phyloP scores from a whole-genome alignment of 2,797 vertebrate species.

The Pitangus sulphuratus region DNA sequence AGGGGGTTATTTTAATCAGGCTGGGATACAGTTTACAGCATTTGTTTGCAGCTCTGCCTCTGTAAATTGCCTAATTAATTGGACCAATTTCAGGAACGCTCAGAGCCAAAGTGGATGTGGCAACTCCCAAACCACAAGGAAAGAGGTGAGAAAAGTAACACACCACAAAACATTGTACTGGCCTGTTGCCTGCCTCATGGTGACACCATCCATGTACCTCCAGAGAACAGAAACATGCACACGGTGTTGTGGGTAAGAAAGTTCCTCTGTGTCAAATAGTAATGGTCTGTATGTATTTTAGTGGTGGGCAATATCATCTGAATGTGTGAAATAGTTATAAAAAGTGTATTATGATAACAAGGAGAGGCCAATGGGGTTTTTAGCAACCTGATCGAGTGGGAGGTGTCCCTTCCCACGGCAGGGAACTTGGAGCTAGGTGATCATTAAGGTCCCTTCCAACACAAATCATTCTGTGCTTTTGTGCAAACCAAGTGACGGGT shows the following conservation, averaged over 20 bases:
- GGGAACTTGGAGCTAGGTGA: neutral
- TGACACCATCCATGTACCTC: rapidly evolving
- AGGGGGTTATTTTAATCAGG: neutral
- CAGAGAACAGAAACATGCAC: rapidly evolving
- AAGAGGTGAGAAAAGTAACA: neutral
- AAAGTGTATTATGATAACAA: neutral
- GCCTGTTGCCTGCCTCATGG: neutral
- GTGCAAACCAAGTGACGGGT: neutral
- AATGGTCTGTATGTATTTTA: rapidly evolving
- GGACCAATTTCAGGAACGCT: neutral
- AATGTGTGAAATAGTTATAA: neutral
- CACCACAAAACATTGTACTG: neutral
- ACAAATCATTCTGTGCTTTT: neutral
- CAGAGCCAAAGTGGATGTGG: neutral
- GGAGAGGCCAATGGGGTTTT: neutral
- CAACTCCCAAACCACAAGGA: neutral
- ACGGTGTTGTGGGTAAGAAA: rapidly evolving
- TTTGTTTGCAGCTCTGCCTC: neutral
- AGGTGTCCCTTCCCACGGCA: neutral
- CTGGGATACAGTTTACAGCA: neutral
- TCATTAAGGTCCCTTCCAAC: neutral
- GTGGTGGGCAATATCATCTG: neutral
- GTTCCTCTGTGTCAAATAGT: neutral
- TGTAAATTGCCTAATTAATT: neutral
- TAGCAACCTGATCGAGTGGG: neutral